Evolutionary conservation across 2,888 invertebrate genomes (phyloP).

Genomic region (Epiblema foenella): DNA sequence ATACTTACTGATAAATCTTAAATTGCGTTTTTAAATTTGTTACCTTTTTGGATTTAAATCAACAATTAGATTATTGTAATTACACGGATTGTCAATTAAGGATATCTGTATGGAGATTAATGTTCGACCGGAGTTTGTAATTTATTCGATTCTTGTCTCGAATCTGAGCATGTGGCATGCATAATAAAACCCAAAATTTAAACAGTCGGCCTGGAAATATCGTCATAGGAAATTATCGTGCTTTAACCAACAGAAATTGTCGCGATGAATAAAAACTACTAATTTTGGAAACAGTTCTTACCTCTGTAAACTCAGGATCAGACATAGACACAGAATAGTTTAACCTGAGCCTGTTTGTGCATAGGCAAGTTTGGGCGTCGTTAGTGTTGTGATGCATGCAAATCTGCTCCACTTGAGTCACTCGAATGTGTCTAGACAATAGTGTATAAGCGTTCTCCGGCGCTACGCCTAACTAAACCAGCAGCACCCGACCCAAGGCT

Average conservation of each 20-base stretch:
- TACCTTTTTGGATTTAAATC: conserved; percentile 68
- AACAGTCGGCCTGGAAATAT: background rate
- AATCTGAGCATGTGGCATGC: conserved; percentile 29
- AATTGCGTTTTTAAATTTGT: conserved; percentile 77
- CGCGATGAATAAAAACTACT: background rate
- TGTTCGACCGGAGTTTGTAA: conserved; percentile 48
- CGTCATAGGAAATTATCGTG: background rate
- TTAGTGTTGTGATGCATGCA: conserved; percentile 58
- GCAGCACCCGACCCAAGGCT: conserved; percentile 46
- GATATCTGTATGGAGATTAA: conserved; percentile 56
- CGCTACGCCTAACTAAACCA: conserved; percentile 52
- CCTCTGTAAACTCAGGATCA: background rate
- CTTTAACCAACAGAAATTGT: background rate
- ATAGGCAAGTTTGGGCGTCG: conserved; percentile 46
- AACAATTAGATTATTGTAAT: conserved; percentile 69
- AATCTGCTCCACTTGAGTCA: conserved; percentile 56
- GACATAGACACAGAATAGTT: conserved; percentile 23
- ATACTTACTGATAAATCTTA: conserved; percentile 73
- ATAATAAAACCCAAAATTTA: conserved; percentile 31
- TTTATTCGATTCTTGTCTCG: conserved; percentile 47
- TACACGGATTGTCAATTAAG: conserved; percentile 65
- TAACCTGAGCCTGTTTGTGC: conserved; percentile 34
- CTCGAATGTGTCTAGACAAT: conserved; percentile 56
- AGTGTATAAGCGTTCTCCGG: conserved; percentile 52
- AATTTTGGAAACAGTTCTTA: background rate